Conservation (phyloP, 2,797 vertebrate species). For the Pseudochaenichthys georgianus region DNA sequence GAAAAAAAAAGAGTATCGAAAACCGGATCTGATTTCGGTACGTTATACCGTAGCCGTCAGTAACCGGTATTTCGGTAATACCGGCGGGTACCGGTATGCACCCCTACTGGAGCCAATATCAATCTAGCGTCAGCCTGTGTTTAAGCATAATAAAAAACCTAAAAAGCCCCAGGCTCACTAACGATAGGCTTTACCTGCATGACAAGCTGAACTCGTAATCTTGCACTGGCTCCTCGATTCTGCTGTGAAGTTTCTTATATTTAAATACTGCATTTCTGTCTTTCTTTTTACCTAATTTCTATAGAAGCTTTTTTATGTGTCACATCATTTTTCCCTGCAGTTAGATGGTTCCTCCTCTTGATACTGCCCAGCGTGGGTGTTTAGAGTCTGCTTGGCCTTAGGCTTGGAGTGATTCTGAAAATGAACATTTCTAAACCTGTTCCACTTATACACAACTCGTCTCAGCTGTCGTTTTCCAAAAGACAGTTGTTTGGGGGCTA, state of each 20-base stretch:
- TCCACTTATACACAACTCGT: background rate
- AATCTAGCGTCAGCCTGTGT: background rate
- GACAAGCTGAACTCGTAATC: constrained; percentile 2
- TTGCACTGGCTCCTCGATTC: background rate
- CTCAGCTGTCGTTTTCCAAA: background rate
- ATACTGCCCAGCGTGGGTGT: constrained; percentile 35
- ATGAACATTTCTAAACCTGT: constrained; percentile 13
- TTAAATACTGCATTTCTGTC: constrained; percentile 12
- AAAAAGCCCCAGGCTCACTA: background rate
- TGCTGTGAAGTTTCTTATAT: constrained; percentile 15
- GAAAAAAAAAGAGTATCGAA: no score
- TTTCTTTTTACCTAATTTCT: background rate
- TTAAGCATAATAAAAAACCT: background rate
- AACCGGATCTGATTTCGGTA: no score
- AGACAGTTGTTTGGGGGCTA: background rate
- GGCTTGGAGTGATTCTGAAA: constrained; percentile 36
- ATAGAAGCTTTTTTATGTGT: constrained; percentile 1
- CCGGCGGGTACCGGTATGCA: no score
- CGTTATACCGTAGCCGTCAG: no score
- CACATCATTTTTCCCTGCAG: constrained; percentile 13
- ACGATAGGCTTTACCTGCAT: background rate
- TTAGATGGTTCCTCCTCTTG: constrained; percentile 31
- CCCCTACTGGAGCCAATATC: background rate
- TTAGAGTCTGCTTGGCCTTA: constrained; percentile 16
- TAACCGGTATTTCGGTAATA: no score